Base-by-base conservation (phyloP, 2,888 invertebrate species). In the Drosophila setosimentum region DNA sequence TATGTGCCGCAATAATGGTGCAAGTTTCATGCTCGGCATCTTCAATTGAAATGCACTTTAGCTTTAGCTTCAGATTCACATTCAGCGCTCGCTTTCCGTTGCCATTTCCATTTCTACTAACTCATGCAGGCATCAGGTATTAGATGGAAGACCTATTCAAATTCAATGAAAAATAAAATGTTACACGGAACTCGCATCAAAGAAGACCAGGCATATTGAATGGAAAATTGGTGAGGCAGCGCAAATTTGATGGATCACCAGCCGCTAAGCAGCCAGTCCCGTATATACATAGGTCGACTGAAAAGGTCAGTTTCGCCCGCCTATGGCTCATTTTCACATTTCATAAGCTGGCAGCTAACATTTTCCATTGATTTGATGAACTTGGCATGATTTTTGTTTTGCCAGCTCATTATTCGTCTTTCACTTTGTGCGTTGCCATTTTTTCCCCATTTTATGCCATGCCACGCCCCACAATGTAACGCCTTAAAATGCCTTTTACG, bases 321-420 rank as follows among this genome's bases (percentile, higher is more conserved):
- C 50, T 24, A 10, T 48, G 62, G 68, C 58, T 81, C 81, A 82
- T 84, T 85, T 84, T 82, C 74, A 78, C 68, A 74, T 70, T 80
- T 73, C 76, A 71, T 80, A 76, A 78, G 78, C 78, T 87, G 87
- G 71, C 87, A 78, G 78, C 83, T 70, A 73, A 82, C 73, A 78
- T 78, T 79, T 68, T 70, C 72, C 73, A 86, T 86, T 83, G 86
- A 78, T 88, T 80, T 76, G 82, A 79, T 88, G 80, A 81, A 79
- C 80, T 76, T 65, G 87, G 84, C 80, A 88, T 84, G 89, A 82
- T 82, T 86, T 88, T 86, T 88, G 82, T 84, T 87, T 88, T 74
- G 82, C 85, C 87, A 85, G 85, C 87, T 86, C 81, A 87, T 87
- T 86, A 88, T 87, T 79, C 78, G 78, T 71, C 75, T 88, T 84